Evolutionary conservation across 2,113 vertebrate species (phyloP).

Genomic region (Lutjanus erythropterus): DNA sequence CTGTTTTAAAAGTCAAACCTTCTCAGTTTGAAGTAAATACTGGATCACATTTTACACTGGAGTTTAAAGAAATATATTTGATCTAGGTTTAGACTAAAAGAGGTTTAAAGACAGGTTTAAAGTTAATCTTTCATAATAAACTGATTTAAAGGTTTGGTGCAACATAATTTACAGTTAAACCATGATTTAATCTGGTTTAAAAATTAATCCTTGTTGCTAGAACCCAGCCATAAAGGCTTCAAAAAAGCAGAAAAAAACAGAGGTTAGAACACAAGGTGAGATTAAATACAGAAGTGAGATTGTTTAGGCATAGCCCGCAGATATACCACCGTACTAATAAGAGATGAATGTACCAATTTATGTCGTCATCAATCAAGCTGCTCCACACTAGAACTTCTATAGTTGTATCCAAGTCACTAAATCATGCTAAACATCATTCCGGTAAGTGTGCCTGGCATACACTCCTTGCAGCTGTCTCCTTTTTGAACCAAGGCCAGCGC

Average conservation of each 20-base stretch:
- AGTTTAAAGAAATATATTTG: no score
- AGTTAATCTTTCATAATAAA: no score
- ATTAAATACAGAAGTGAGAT: not conserved
- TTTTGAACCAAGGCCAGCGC: conserved; percentile 51
- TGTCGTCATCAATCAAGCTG: not conserved
- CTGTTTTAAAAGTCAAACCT: no score
- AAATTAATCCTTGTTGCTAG: no score
- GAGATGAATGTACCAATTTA: conserved; percentile 1
- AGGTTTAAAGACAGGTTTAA: no score
- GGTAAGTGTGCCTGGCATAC: conserved; percentile 29
- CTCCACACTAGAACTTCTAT: conserved; percentile 2
- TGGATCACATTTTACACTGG: no score
- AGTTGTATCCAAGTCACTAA: conserved; percentile 32
- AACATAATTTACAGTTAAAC: no score
- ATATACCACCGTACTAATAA: not conserved
- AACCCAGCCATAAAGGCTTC: no score
- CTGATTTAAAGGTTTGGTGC: no score
- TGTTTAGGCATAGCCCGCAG: not conserved
- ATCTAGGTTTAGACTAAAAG: no score
- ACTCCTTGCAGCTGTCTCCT: conserved; percentile 49
- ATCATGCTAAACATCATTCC: conserved; percentile 19
- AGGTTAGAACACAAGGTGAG: not conserved
- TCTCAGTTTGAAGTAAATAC: no score
- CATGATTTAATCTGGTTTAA: no score
- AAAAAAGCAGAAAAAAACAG: not conserved